Evolutionary conservation across 2,888 invertebrate genomes (phyloP), one percentile per base, ranked within the genome.

Genomic region (Ornithoptera alexandrae): DNA sequence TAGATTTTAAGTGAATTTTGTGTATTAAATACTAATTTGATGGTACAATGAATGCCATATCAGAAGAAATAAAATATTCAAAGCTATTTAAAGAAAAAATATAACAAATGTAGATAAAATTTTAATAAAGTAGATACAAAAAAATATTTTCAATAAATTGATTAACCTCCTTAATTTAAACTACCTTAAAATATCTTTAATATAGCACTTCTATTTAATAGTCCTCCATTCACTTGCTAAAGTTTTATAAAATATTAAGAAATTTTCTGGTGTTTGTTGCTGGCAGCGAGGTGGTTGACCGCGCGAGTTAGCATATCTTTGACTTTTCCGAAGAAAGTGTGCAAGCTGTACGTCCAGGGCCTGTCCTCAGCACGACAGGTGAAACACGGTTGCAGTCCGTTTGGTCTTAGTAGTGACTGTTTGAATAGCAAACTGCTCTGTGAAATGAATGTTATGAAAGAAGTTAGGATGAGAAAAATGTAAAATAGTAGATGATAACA

Each of bases 381-480:
- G 80, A 89, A 90, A 73, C 92, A 92, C 5, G 83, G 76, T 62
- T 84, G 82, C 36, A 77, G 76, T 17, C 74, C 72, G 5, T 78
- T 77, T 0, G 86, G 87, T 36, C 74, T 81, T 70, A 90, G 74
- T 10, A 89, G 78, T 0, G 89, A 89, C 2, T 76, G 78, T 36
- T 81, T 82, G 18, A 81, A 69, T 0, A 91, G 76, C 0, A 84
- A 59, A 70, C 92, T 92, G 79, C 84, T 78, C 92, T 92, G 86
- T 5, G 81, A 22, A 53, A 6, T 12, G 0, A 53, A 53, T 6
- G 3, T n/a, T n/a, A 53, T n/a, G 53, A n/a, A 50, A 15, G 18
- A 50, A 1, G 7, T 10, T 15, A 15, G 12, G 1, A 46, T 30
- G 46, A 50, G 17, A 50, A 2, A 53, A 53, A 53, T 53, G n/a